Base-by-base conservation (phyloP, 2,113 vertebrate species). In the Nothobranchius kuhntae region DNA sequence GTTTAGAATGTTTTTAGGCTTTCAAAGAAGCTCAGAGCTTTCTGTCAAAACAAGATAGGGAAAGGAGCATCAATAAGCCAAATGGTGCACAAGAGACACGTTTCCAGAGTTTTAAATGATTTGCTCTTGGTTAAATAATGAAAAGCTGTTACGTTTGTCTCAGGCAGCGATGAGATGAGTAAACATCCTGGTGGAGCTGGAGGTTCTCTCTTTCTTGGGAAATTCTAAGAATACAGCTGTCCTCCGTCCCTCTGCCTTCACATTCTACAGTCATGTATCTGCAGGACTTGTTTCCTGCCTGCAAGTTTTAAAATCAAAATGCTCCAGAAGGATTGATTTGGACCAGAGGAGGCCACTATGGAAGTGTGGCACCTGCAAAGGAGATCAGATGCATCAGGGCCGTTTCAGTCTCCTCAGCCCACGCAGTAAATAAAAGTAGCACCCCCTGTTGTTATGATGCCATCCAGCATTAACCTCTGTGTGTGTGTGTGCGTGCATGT, bases 401-500 rank as follows among this genome's bases (percentile, higher is more conserved):
- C 44, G 46, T 47, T 76, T 65, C 45, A 13, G 26, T 53, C 46
- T 15, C 35, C 14, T 47, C 65, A 60, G 55, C 44, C 38, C 38
- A 8, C 38, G 4, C 6, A 40, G 7, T 40, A 9, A 40, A 40
- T 40, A 45, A 63, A 40, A 45, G 21, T 42, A 51, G 17, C 57
- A 17, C 14, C 53, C 30, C 30, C 3, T 21, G 21, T 64, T 47
- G 55, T 65, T 13, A 61, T 50, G 53, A 73, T 53, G 38, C 55
- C 52, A 73, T 48, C 50, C n/a, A 51, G 24, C 40, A 57, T 73
- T 81, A 81, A 87, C 66, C 68, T 76, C 26, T 57, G 61, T 26
- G 45, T 67, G 30, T 71, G 26, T 65, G 53, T 80, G 53, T 76
- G 63, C 83, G 51, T 82, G 47, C 61, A 86, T 68, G 13, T 91